Evolutionary conservation across 2,113 vertebrate species (phyloP).

Genomic region (Macrotus californicus): DNA sequence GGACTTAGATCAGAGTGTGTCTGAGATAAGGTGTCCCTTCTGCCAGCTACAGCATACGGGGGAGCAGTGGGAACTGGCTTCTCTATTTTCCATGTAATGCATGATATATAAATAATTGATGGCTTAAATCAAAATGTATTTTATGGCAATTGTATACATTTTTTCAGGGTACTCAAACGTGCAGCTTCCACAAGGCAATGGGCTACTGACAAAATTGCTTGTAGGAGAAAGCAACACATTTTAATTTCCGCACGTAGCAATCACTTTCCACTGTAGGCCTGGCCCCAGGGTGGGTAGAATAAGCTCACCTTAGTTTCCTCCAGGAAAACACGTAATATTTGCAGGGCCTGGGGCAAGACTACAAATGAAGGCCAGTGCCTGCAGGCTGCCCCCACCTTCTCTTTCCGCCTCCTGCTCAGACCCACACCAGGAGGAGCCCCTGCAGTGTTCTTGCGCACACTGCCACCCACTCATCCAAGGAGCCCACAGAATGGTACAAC

Average conservation of each 20-base stretch:
- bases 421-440: neutral
- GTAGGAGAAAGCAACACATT: neutral
- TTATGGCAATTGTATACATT: neutral
- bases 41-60: neutral
- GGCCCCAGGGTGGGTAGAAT: neutral
- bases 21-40: neutral
- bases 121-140: conserved; percentile 6
- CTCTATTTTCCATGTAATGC: neutral
- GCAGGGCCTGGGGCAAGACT: neutral
- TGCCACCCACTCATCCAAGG: neutral
- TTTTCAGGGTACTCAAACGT: neutral
- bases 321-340: neutral
- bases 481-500: neutral
- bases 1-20: neutral
- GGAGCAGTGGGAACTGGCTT: neutral
- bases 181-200: neutral
- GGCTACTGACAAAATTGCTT: neutral
- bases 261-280: neutral
- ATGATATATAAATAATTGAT: neutral
- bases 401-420: neutral
- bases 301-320: neutral
- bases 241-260: neutral
- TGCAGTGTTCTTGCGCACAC: neutral
- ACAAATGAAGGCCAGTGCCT: neutral
- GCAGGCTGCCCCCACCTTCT: neutral